Evolutionary conservation across 2,888 invertebrate genomes (phyloP), one percentile per base, ranked within the genome.

Genomic region (Piscicola geometra): DNA sequence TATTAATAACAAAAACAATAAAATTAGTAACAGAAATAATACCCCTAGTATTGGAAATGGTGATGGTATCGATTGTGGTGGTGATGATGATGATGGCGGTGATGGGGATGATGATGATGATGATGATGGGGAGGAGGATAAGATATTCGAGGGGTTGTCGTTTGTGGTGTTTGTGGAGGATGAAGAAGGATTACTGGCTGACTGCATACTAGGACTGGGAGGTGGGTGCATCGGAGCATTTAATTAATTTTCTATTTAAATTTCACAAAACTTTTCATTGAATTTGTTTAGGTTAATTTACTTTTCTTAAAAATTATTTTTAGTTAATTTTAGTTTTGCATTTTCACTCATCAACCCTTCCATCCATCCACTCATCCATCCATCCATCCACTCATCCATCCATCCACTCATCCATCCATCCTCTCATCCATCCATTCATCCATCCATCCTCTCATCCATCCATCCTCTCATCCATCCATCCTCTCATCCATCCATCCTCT

Each of bases 221-320:
- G 91, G 90, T 36, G 85, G 85, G 80, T 32, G 21, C 30, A 5
- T 52, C 21, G 30, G 1, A 47, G 5, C 41, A 5, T 41, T 41
- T 41, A 5, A 5, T 41, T 41, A 5, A 5, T 41, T 41, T n/a
- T n/a, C n/a, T n/a, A n/a, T n/a, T n/a, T n/a, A n/a, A n/a, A n/a
- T n/a, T n/a, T n/a, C n/a, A n/a, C n/a, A n/a, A n/a, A n/a, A n/a
- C n/a, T n/a, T n/a, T n/a, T n/a, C n/a, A n/a, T n/a, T n/a, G n/a
- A n/a, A n/a, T n/a, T n/a, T n/a, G 15, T 50, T 50, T 15, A 15
- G 15, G 41, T 25, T 50, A 41, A 12, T 30, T 71, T 12, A 50
- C 47, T 33, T 41, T 9, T 71, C 50, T 71, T 9, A 28, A 28
- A 30, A 21, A 25, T 0, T 71, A 21, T 71, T 25, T 71, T 25